Conservation (phyloP, 2,797 vertebrate species). For the Crocodylus rhombifer region DNA sequence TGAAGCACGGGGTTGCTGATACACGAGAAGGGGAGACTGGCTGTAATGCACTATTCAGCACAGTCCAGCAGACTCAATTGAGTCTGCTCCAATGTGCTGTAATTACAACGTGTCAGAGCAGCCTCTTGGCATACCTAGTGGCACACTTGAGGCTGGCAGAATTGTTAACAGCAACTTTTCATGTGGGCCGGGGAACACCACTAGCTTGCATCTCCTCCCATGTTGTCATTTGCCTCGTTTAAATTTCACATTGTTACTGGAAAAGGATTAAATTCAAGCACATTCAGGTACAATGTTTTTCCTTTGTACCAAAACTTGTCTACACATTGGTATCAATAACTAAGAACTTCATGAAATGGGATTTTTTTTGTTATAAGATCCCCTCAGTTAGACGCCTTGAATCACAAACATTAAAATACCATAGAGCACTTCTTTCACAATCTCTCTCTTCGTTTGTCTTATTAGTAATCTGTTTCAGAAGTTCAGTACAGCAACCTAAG, state of each 20-base stretch:
- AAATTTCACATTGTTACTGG: not conserved
- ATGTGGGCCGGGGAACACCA: not conserved
- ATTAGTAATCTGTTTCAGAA: not conserved
- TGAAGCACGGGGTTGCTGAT: too few relatives aligned
- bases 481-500: not conserved
- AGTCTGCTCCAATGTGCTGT: too few relatives aligned
- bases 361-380: not conserved
- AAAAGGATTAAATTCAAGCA: not conserved
- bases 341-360: not conserved
- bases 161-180: not conserved
- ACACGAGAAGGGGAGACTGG: too few relatives aligned
- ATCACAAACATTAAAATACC: slow-evolving; percentile 25
- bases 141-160: not conserved
- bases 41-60: too few relatives aligned
- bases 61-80: too few relatives aligned
- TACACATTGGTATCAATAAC: not conserved
- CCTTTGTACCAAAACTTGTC: not conserved
- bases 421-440: slow-evolving; percentile 1
- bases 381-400: not conserved
- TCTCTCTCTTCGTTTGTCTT: not conserved
- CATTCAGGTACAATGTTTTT: not conserved
- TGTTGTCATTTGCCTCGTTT: fast-evolving
- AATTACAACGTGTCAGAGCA: too few relatives aligned
- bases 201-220: not conserved
- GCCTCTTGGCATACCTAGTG: too few relatives aligned